Conservation (phyloP, 2,797 vertebrate species). For the Chanos chanos region DNA sequence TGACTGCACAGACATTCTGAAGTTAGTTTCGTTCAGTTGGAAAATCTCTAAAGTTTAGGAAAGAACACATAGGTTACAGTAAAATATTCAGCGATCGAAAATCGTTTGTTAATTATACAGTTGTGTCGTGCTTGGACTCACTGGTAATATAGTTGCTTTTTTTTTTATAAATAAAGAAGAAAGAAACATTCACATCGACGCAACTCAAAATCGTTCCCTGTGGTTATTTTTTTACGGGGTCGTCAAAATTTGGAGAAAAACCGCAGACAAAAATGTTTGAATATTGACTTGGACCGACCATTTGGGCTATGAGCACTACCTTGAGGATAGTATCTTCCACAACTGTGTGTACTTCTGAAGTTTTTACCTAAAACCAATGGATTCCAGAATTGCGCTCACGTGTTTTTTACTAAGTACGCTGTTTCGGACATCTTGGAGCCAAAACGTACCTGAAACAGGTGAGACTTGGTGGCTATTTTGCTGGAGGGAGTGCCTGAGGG, state of each 20-base stretch:
- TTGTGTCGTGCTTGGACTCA: too few species aligned
- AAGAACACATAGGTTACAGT: constrained; percentile 3
- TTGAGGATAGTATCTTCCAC: neutral
- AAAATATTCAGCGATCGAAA: neutral
- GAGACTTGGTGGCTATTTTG: neutral
- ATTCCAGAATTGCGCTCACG: neutral
- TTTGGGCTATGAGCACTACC: neutral
- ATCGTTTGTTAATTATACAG: neutral
- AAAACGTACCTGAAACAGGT: neutral
- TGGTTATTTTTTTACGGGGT: too few species aligned
- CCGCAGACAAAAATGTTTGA: too few species aligned
- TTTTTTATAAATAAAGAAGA: too few species aligned
- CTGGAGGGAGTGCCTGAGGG: neutral
- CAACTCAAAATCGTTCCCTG: too few species aligned
- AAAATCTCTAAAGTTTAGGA: neutral
- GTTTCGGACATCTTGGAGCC: neutral
- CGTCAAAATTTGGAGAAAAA: too few species aligned
- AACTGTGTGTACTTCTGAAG: neutral
- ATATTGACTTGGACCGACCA: neutral
- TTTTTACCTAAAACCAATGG: neutral
- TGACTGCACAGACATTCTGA: neutral
- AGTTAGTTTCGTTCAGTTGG: neutral
- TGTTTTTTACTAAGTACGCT: neutral
- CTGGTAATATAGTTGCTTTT: too few species aligned
- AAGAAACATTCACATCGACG: too few species aligned